Evolutionary conservation across 2,113 vertebrate genomes (phyloP), one percentile per base, ranked within the genome.

Genomic region (Thinocorus orbignyianus): DNA sequence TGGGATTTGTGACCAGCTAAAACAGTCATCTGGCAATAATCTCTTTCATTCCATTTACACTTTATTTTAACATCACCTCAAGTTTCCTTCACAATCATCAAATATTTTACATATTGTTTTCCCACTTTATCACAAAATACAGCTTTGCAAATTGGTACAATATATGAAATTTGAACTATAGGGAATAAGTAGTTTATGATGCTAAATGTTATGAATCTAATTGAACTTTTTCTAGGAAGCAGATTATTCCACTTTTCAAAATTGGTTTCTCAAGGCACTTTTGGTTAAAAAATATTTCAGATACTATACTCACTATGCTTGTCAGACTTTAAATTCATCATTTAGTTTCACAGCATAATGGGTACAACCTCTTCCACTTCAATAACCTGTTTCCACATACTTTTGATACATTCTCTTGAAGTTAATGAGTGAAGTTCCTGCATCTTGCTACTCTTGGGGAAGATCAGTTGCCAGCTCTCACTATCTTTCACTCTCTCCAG

Each of bases 71-170:
- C 48, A 81, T 84, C 23, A 58, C 69, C 71, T 92, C 71, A 57
- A 44, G 12, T 44, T 70, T 93, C 57, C 61, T 72, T 60, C 88
- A 82, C 26, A 79, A 61, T 35, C 74, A 85, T 46, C 81, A 90
- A 85, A 79, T 48, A 57, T 42, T 93, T 96, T 83, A 49, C 58
- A 54, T 82, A 61, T 41, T 92, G n/a, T 93, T 92, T 93, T 66
- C 54, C 31, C 49, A 61, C 13, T 49, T 6, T 49, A 70, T 46
- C 64, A 37, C n/a, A 46, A 90, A 41, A 80, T 30, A 51, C 10
- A 93, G n/a, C 41, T 82, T 62, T 37, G 49, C 37, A 83, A 86
- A 85, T 73, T 62, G 79, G 41, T 73, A 25, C 62, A 76, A 77
- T 52, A 68, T 17, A 33, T 49, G 71, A 77, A 83, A 83, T 69